Conservation (phyloP, 2,888 invertebrate species). For the Drosophila fungiperda region DNA sequence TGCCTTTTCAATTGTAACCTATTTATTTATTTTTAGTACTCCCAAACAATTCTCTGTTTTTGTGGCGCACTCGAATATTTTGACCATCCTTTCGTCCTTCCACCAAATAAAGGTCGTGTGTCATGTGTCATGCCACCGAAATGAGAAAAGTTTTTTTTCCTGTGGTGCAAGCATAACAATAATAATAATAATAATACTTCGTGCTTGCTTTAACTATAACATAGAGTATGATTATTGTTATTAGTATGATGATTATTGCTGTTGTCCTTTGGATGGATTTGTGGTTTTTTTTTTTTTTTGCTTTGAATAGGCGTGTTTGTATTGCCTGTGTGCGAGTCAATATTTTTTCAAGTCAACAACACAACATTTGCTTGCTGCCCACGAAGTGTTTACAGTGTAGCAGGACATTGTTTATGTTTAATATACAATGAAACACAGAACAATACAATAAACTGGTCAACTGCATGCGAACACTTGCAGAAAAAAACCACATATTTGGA, state of each 20-base stretch:
- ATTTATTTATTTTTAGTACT: slow-evolving; percentile 44
- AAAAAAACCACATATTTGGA: neutral
- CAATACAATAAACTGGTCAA: slow-evolving; percentile 25
- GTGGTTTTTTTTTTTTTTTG: slow-evolving; percentile 13
- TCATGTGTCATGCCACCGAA: slow-evolving; percentile 62
- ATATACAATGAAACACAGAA: slow-evolving; percentile 32
- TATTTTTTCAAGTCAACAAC: slow-evolving; percentile 37
- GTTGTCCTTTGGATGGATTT: slow-evolving; percentile 19
- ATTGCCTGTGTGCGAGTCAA: slow-evolving; percentile 40
- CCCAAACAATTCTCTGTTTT: slow-evolving; percentile 27
- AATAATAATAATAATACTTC: slow-evolving; percentile 43
- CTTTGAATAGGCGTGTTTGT: slow-evolving; percentile 33
- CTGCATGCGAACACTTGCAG: slow-evolving; percentile 20
- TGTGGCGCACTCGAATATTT: neutral
- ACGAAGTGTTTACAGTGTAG: slow-evolving; percentile 41
- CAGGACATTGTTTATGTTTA: slow-evolving; percentile 42
- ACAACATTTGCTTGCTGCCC: slow-evolving; percentile 23
- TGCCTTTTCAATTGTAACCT: slow-evolving; percentile 49
- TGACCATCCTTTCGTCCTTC: neutral
- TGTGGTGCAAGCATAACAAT: neutral
- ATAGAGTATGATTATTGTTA: slow-evolving; percentile 52
- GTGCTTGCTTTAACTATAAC: slow-evolving; percentile 30
- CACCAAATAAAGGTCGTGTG: slow-evolving; percentile 13
- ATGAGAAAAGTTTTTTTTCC: slow-evolving; percentile 69
- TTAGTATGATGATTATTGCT: slow-evolving; percentile 44